Conservation (phyloP, 53 echinoderm and acorn worm genomes). For the Crossaster papposus region DNA sequence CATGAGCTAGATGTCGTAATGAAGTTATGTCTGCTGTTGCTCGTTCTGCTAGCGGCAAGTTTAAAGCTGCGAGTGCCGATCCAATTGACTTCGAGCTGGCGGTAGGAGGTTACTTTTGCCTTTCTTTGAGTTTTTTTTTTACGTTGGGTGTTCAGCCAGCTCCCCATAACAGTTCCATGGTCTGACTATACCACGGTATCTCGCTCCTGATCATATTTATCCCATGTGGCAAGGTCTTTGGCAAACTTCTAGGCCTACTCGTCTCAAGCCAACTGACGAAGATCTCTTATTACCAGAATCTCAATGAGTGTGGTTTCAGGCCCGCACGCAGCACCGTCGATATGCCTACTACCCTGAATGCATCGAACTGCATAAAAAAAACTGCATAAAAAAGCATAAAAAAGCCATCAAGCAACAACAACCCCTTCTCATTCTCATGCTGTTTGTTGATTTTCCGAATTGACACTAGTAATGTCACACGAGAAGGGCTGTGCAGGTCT, state of each 20-base stretch:
- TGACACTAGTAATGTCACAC: constrained; percentile 56
- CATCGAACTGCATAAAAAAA: constrained; percentile 42
- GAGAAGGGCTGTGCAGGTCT: constrained; percentile 52
- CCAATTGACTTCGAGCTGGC: neutral
- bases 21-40: constrained; percentile 29
- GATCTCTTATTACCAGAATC: constrained; percentile 34
- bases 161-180: neutral
- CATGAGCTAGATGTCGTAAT: constrained; percentile 12
- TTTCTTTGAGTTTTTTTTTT: neutral
- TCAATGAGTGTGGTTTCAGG: constrained; percentile 51
- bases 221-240: constrained; percentile 32
- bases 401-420: constrained; percentile 39
- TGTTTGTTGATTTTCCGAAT: constrained; percentile 62
- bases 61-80: neutral
- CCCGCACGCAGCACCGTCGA: constrained; percentile 11
- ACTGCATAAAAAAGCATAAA: constrained; percentile 33
- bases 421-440: constrained; percentile 44
- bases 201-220: constrained; percentile 22
- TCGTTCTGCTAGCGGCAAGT: constrained; percentile 24
- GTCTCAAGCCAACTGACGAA: constrained; percentile 11
- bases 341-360: constrained; percentile 45
- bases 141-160: neutral
- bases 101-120: neutral
- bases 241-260: constrained; percentile 18
- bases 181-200: constrained; percentile 10